Base-by-base conservation (phyloP, 92 coral and sea anemone genomes). In the Chrysogorgia sp. region DNA sequence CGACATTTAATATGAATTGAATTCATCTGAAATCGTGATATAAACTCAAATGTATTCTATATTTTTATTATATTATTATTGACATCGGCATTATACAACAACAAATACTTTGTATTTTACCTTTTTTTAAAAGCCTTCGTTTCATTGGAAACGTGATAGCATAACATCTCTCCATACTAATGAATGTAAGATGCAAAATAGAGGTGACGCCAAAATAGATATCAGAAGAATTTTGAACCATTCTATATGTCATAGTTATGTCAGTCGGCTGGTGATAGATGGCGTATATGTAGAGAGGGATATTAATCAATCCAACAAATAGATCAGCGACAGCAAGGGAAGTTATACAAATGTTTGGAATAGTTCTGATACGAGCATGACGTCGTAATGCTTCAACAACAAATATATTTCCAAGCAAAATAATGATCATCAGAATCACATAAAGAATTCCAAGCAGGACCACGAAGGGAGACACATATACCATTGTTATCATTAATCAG, bases 151-250 rank as follows among this genome's bases (percentile, higher is more conserved):
- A 88, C 49, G 88, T 85, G 22, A 92, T 94, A 14, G 98, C 97
- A 83, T 94, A 94, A 71, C 98, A 89, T 20, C 98, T 85, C 78
- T 94, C 98, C 66, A 89, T 53, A 60, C 98, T 94, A n/a, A 94
- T 91, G 35, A 93, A 91, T 3, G 97, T 86, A 78, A 94, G 77
- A 45, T 94, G 97, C 78, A 92, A 64, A 17, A 94, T 94, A 21
- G 98, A 94, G 0, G 98, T 81, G 32, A 76, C 92, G 1, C 98
- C 98, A 13, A 96, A 85, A 40, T 89, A 83, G 71, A 91, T 91
- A 64, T 94, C 98, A 19, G 86, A 50, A 0, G 63, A 50, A 48
- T 71, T 31, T n/a, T 20, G 63, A 10, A 10, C 63, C 49, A n/a
- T 48, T 48, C 56, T 32, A n/a, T n/a, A n/a, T n/a, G n/a, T n/a